Evolutionary conservation across 2,797 vertebrate species (phyloP), one percentile per base, ranked within the genome.

Genomic region (Heliangelus exortis): DNA sequence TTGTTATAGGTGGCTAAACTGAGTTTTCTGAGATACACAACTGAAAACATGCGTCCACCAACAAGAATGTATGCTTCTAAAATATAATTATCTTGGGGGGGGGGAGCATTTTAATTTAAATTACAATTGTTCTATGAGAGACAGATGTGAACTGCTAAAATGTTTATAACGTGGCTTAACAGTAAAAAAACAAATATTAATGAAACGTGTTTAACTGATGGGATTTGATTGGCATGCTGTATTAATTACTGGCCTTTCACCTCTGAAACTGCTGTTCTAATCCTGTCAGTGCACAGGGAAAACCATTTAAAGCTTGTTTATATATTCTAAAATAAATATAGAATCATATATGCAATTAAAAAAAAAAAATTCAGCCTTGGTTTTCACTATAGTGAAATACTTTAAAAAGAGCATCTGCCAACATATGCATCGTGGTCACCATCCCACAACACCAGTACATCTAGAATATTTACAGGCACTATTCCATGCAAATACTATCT

Each of bases 211-310:
- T 83, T 82, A 62, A 48, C 89, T 65, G 90, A 86, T 79, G 71
- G 58, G 62, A 81, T 84, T 91, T 95, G 96, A 96, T 96, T 96
- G 96, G 73, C 94, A 93, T 89, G 79, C 48, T 76, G 74, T 93
- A 96, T 96, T 96, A 97, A 97, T 97, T 97, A 95, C 87, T 82
- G 86, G 73, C 65, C 59, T 90, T 95, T 96, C 94, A 95, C 92
- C 92, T 89, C 93, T 82, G 78, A 80, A 95, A 94, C 65, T 75
- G 87, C 88, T 47, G 54, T 86, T 96, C 77, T 88, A 97, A 96
- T 91, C 81, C 81, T 18, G 47, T 34, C 65, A 66, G 77, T 82
- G 59, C 91, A 78, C 85, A 90, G 91, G 84, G 90, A 94, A 93
- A 95, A 87, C 80, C 75, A 66, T 61, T 71, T 68, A 62, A 93